Base-by-base conservation (phyloP, 2,113 vertebrate species). In the Cathartes aura region DNA sequence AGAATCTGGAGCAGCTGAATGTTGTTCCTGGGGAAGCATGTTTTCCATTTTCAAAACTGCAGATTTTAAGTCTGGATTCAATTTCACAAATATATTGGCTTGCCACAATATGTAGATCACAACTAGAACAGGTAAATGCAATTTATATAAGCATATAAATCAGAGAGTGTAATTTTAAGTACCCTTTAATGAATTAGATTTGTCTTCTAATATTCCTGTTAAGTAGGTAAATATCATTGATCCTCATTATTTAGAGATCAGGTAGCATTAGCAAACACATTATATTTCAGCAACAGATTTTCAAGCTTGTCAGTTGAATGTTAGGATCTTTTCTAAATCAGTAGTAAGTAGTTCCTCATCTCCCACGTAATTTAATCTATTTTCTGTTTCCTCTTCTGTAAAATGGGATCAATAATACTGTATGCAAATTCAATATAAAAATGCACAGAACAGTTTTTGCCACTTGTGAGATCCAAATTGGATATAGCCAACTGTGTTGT, bases 161-260 rank as follows among this genome's bases (percentile, higher is more conserved):
- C 75, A 74, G 42, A 30, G n/a, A n/a, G 32, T 48, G 21, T 36
- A 26, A 63, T 78, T 87, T 70, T 73, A 62, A 76, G 42, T 71
- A 88, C 71, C 45, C 24, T 89, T 78, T 83, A 48, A 58, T 47
- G 42, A 88, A 48, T 85, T 92, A 64, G 60, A 73, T 58, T 93
- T 83, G 55, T 92, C 79, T 93, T n/a, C 11, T 64, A 80, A 72
- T 71, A 34, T 73, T 76, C 47, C 67, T 67, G 3, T 63, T 76
- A 83, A 63, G 52, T 73, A 67, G 32, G 56, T 79, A 91, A 94
- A 87, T 86, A 63, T 32, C 9, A 1, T 82, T 79, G 56, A 91
- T 92, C 72, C 67, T 92, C 55, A 38, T 83, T 70, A 78, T 95
- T 81, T 88, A 55, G 75, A 87, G 79, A 94, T 67, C 60, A 59